Evolutionary conservation across 2,888 invertebrate species (phyloP).

Genomic region (Callimorpha dominula): DNA sequence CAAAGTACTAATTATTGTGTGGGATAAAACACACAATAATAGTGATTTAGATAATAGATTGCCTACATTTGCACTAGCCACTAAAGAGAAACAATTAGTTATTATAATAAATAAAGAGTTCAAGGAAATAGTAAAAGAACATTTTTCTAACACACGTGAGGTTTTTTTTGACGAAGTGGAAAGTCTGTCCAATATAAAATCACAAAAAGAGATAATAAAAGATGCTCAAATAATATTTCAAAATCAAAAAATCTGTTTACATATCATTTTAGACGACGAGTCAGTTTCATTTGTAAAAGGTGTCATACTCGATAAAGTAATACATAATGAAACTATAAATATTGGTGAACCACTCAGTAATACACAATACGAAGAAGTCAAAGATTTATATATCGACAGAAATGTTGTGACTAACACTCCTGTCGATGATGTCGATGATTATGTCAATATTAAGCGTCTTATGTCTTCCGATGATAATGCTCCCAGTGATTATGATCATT

Average conservation of each 20-base stretch:
- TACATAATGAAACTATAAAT: slow-evolving; percentile 18
- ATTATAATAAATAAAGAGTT: background rate
- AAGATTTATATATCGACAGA: slow-evolving; percentile 32
- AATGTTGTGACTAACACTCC: background rate
- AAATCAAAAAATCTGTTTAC: slow-evolving; percentile 21
- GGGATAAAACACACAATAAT: background rate
- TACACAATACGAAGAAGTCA: slow-evolving; percentile 28
- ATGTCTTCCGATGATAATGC: too few species aligned
- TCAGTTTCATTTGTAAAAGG: slow-evolving; percentile 18
- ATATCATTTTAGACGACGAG: slow-evolving; percentile 14
- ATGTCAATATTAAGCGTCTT: background rate
- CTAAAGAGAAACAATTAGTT: slow-evolving; percentile 7
- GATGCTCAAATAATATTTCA: slow-evolving; percentile 24
- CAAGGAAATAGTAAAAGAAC: background rate
- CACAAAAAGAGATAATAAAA: slow-evolving; percentile 14
- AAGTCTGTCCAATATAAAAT: slow-evolving; percentile 18
- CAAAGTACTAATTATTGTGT: background rate
- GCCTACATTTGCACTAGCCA: slow-evolving; percentile 3
- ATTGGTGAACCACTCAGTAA: slow-evolving; percentile 16
- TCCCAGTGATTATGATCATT: too few species aligned
- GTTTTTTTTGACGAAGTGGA: slow-evolving; percentile 5
- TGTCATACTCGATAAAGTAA: slow-evolving; percentile 20
- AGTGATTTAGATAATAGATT: background rate
- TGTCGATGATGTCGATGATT: background rate
- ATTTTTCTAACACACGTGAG: slow-evolving; percentile 8